These are phyloP conservation scores for Drosophila lini DNA, from an alignment of 1,140 invertebrate genomes.

Conservation along the genomic window DNA sequence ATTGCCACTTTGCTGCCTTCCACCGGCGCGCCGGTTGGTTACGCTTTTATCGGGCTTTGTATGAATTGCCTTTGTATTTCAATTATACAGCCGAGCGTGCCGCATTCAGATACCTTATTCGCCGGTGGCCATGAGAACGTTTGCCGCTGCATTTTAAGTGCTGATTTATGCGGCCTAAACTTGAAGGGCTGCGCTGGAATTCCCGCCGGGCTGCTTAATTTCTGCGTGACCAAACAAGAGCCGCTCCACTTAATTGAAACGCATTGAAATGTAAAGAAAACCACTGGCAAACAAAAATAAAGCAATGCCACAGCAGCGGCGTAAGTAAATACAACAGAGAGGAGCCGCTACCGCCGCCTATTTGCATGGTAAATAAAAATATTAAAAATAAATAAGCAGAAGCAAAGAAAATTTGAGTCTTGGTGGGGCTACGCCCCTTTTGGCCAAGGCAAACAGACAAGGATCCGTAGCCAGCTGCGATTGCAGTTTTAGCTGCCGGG, in stretches of 20 bases:
- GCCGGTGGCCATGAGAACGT: background rate
- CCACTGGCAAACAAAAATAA: slow-evolving; percentile 64
- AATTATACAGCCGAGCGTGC: slow-evolving; percentile 57
- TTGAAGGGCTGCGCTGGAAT: slow-evolving; percentile 10
- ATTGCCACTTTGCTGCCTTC: slow-evolving; percentile 79
- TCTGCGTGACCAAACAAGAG: slow-evolving; percentile 45
- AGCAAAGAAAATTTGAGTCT: slow-evolving; percentile 54
- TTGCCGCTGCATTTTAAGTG: slow-evolving; percentile 26
- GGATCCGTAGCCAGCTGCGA: slow-evolving; percentile 52
- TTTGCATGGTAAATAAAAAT: slow-evolving; percentile 73
- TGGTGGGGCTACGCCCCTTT: background rate
- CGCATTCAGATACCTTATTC: slow-evolving; percentile 28
- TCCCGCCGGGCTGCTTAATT: slow-evolving; percentile 24
- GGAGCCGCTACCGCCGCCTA: slow-evolving; percentile 32
- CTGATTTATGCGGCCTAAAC: slow-evolving; percentile 41
- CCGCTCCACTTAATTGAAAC: slow-evolving; percentile 66
- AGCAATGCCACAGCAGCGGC: slow-evolving; percentile 29
- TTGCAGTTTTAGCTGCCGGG: slow-evolving; percentile 74
- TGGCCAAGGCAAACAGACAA: slow-evolving; percentile 25
- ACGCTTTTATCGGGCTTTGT: slow-evolving; percentile 64
- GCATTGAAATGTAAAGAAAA: slow-evolving; percentile 70
- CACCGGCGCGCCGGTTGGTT: slow-evolving; percentile 22
- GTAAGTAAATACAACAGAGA: slow-evolving; percentile 24
- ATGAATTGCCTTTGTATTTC: slow-evolving; percentile 80
- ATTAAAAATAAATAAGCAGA: slow-evolving; percentile 75